Evolutionary conservation across 53 echinoderm and acorn worm species (phyloP).

Genomic region (Astropecten irregularis): DNA sequence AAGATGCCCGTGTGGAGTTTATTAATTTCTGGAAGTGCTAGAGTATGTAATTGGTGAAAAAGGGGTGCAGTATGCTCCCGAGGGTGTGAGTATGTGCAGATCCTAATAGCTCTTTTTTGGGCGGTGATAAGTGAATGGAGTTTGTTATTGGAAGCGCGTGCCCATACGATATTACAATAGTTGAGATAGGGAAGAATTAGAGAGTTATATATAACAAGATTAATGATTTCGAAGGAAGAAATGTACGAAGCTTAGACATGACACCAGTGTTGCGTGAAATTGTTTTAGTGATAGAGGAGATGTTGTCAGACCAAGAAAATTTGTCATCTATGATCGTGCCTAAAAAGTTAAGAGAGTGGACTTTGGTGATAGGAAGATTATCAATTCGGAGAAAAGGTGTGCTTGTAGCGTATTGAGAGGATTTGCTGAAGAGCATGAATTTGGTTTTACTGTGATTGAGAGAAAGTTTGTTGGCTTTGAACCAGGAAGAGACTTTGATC

Average conservation of each 20-base stretch:
- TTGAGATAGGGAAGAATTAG: constrained; percentile 6
- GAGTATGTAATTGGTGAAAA: no score
- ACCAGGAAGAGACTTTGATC: background rate
- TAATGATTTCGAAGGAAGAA: background rate
- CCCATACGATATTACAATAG: constrained; percentile 27
- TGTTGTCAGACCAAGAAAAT: background rate
- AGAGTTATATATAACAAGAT: background rate
- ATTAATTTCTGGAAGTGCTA: no score
- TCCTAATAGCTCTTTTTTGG: background rate
- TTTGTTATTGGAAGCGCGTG: background rate
- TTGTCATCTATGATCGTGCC: background rate
- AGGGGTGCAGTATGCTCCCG: background rate
- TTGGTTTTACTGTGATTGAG: background rate
- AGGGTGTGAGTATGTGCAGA: background rate
- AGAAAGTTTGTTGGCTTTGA: background rate
- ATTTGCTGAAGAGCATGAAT: background rate
- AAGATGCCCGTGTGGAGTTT: no score
- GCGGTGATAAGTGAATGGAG: background rate
- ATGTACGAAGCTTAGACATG: background rate
- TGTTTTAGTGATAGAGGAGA: background rate
- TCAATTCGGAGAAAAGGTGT: no score
- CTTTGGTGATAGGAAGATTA: no score
- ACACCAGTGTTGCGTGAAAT: background rate
- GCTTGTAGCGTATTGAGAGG: no score
- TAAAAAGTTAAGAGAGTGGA: no score